These are phyloP conservation scores for Epizoanthus illoricatus DNA, from an alignment of 92 coral and sea anemone genomes.

Conservation along the genomic window DNA sequence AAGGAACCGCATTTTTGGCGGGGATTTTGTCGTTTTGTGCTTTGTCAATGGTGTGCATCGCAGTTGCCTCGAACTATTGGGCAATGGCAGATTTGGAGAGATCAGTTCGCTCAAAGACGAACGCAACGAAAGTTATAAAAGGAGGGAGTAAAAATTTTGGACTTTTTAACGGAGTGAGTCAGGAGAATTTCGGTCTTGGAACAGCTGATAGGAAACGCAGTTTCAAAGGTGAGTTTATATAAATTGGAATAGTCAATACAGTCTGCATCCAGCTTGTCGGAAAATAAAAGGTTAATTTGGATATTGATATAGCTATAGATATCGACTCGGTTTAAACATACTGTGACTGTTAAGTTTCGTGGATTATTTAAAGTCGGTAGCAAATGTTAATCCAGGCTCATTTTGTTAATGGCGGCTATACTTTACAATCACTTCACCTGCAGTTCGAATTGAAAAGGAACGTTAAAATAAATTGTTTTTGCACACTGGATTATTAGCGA, in stretches of 20 bases:
- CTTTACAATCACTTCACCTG: too few relatives aligned
- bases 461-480: too few relatives aligned
- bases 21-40: constrained; percentile 65
- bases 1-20: constrained; percentile 65
- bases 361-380: too few relatives aligned
- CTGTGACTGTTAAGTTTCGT: too few relatives aligned
- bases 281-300: not conserved
- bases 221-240: constrained; percentile 45
- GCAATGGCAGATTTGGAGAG: constrained; percentile 70
- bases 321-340: too few relatives aligned
- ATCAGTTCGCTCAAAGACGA: constrained; percentile 33
- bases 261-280: not conserved
- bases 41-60: constrained; percentile 63
- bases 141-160: constrained; percentile 84
- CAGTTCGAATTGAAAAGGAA: too few relatives aligned
- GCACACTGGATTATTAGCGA: too few relatives aligned
- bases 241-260: not conserved
- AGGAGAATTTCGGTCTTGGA: constrained; percentile 71
- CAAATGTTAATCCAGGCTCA: too few relatives aligned
- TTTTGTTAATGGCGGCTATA: too few relatives aligned
- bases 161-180: constrained; percentile 63
- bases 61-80: constrained; percentile 74
- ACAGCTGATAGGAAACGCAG: constrained; percentile 55
- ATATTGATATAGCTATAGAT: too few relatives aligned
- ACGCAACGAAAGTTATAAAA: constrained; percentile 38